Conservation (phyloP, 2,797 vertebrate genomes). For the Gambelia wislizenii region DNA sequence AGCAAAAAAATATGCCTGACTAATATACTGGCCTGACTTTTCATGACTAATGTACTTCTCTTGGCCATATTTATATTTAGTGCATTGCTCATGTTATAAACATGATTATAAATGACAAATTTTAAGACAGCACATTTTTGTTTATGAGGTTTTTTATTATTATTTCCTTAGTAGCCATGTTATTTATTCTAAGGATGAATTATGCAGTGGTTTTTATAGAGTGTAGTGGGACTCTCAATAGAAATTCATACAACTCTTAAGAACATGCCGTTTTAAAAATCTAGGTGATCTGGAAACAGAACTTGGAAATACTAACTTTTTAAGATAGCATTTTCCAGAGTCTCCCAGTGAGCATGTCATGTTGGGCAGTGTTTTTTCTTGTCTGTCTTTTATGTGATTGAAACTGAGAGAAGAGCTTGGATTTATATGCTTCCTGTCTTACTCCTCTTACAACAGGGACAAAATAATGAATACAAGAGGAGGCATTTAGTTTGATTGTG, state of each 20-base stretch:
- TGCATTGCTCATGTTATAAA: conserved; percentile 38
- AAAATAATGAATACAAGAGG: background rate
- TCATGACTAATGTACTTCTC: conserved; percentile 45
- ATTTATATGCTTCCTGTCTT: background rate
- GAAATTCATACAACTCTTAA: conserved; percentile 30
- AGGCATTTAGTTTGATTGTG: background rate
- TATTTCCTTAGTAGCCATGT: conserved; percentile 27
- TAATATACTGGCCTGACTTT: conserved; percentile 37
- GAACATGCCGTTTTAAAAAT: conserved; percentile 49
- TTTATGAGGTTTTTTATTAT: conserved; percentile 33
- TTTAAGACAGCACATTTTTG: conserved; percentile 46
- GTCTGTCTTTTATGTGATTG: no score
- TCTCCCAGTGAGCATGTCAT: background rate
- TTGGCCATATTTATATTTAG: conserved; percentile 47
- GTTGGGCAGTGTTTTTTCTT: no score
- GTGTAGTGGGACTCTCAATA: conserved; percentile 31
- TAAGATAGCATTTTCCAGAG: background rate
- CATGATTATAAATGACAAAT: conserved; percentile 34
- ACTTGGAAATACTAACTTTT: background rate
- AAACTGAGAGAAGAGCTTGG: background rate
- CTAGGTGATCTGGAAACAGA: conserved; percentile 10
- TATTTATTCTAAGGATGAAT: conserved; percentile 49
- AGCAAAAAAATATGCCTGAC: conserved; percentile 3
- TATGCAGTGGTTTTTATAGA: conserved; percentile 52
- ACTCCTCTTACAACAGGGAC: no score